Evolutionary conservation across 2,797 vertebrate species (phyloP).

Genomic region (Saguinus oedipus): DNA sequence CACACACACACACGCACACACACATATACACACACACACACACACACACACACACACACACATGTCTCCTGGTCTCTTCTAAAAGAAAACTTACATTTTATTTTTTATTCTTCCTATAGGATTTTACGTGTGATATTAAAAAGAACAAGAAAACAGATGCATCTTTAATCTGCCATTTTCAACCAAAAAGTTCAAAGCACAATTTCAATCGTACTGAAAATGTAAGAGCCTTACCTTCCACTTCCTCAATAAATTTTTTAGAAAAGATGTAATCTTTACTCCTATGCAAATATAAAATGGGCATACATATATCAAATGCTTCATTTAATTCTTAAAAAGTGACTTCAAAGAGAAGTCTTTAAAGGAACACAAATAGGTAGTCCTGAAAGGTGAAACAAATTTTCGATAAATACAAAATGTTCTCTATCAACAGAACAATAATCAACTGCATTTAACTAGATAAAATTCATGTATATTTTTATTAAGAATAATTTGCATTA

Average conservation of each 20-base stretch:
- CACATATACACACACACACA: too few relatives aligned
- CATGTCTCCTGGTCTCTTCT: not conserved
- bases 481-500: not conserved
- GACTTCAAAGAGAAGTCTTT: not conserved
- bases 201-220: not conserved
- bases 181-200: not conserved
- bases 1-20: too few relatives aligned
- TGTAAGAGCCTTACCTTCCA: not conserved
- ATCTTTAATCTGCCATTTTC: not conserved
- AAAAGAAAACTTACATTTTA: not conserved
- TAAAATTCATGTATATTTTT: not conserved
- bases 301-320: not conserved
- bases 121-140: not conserved
- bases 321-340: not conserved
- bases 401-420: not conserved
- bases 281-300: not conserved
- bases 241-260: not conserved
- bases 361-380: not conserved
- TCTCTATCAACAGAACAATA: not conserved
- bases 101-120: not conserved
- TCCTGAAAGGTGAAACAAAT: not conserved
- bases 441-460: not conserved
- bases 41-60: too few relatives aligned
- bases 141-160: not conserved
- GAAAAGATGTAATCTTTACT: not conserved